phyloP scores from a whole-genome alignment of 2,888 invertebrate genomes.

The Tribolium freemani region DNA sequence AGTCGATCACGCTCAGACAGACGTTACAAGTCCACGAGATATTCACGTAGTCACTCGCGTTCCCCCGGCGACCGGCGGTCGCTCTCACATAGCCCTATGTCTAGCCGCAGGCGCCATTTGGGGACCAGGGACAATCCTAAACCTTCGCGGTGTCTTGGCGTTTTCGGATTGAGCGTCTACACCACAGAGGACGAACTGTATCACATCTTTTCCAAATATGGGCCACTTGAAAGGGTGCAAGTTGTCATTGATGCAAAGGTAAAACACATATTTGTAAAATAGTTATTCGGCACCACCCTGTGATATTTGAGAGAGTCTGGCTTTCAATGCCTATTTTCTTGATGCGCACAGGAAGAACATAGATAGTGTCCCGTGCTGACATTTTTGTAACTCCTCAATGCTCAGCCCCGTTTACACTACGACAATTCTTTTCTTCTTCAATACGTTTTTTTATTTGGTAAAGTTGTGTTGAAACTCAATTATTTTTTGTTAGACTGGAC shows the following conservation, averaged over 20 bases:
- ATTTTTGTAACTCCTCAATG: constrained; percentile 49
- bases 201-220: constrained; percentile 93
- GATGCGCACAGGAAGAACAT: constrained; percentile 61
- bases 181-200: constrained; percentile 94
- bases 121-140: constrained; percentile 90
- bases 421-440: constrained; percentile 45
- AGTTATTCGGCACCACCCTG: constrained; percentile 39
- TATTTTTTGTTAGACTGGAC: constrained; percentile 78
- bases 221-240: constrained; percentile 92
- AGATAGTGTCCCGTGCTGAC: constrained; percentile 59
- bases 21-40: constrained; percentile 71
- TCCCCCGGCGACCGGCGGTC: constrained; percentile 74
- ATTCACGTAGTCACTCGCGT: constrained; percentile 76
- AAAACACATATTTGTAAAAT: constrained; percentile 49
- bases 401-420: constrained; percentile 59
- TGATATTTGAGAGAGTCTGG: constrained; percentile 58
- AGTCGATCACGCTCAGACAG: constrained; percentile 76
- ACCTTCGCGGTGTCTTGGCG: constrained; percentile 91
- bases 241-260: constrained; percentile 97
- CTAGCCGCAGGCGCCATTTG: constrained; percentile 82
- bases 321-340: constrained; percentile 54
- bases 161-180: constrained; percentile 94
- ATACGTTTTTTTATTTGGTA: background rate
- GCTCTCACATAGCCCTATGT: constrained; percentile 86
- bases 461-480: background rate